phyloP scores from a whole-genome alignment of 2,888 invertebrate species.

The Dolichomitus sp. region DNA sequence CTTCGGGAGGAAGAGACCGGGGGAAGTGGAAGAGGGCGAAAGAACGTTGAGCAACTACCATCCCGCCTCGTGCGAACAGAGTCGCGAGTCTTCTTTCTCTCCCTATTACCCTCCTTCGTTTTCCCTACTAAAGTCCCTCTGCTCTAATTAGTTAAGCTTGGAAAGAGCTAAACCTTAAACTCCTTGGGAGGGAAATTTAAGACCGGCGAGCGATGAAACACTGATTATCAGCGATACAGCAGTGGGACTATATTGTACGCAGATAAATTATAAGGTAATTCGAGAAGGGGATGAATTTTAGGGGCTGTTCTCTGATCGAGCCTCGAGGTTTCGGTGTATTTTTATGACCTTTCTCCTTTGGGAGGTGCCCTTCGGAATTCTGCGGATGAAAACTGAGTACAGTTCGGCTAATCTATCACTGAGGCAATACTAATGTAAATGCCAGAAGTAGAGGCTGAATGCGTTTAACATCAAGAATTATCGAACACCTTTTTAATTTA shows the following conservation, averaged over 20 bases:
- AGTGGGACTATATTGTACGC: not conserved
- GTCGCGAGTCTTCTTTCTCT: slow-evolving; percentile 29
- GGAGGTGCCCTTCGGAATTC: not conserved
- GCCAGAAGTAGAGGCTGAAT: not conserved
- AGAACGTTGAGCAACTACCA: slow-evolving; percentile 39
- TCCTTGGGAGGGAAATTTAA: slow-evolving; percentile 55
- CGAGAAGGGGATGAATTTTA: slow-evolving; percentile 7
- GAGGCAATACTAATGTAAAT: not conserved
- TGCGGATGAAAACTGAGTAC: not conserved
- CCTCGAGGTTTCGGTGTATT: not conserved
- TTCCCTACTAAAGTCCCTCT: slow-evolving; percentile 2
- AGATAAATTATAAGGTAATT: slow-evolving; percentile 45
- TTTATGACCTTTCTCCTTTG: not conserved
- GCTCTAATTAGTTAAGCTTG: slow-evolving; percentile 61
- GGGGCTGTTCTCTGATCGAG: slow-evolving; percentile 1
- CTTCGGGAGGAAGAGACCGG: slow-evolving; percentile 18
- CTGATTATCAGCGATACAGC: slow-evolving; percentile 55
- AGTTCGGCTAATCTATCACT: not conserved
- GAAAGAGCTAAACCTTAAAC: slow-evolving; percentile 56
- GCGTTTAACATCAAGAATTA: not conserved
- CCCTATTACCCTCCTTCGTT: slow-evolving; percentile 22
- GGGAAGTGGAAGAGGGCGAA: slow-evolving; percentile 5
- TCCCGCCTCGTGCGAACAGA: not conserved
- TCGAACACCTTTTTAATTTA: not conserved
- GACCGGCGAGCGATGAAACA: slow-evolving; percentile 53